Percentiles rank a stretch among this genome's conserved stretches.
phyloP scores from a whole-genome alignment of 2,888 invertebrate genomes.

The Drosophila emarginata region DNA sequence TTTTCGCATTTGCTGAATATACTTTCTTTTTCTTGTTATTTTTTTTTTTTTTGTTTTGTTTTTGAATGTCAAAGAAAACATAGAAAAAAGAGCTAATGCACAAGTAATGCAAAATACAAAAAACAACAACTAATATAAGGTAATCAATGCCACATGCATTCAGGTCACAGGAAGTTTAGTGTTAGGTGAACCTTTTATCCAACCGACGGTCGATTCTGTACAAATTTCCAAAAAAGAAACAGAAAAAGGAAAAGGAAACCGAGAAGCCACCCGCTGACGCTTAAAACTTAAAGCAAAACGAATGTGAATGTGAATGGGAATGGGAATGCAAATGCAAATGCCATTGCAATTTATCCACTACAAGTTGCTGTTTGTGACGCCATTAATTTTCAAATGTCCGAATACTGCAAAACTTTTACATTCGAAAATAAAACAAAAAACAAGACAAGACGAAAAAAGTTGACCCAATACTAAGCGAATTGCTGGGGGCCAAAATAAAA shows the following conservation, averaged over 20 bases:
- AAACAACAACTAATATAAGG: background rate
- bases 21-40: too few species aligned
- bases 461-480: background rate
- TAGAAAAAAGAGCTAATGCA: background rate
- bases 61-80: too few species aligned
- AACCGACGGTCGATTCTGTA: too few species aligned
- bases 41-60: too few species aligned
- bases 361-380: conserved; percentile 32
- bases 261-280: background rate
- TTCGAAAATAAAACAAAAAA: background rate
- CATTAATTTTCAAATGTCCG: conserved; percentile 23
- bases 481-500: too few species aligned
- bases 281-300: background rate
- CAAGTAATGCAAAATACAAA: background rate
- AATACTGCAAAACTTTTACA: background rate
- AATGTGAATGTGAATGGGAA: background rate
- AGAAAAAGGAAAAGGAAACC: background rate
- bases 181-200: background rate
- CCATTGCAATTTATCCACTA: conserved; percentile 32
- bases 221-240: too few species aligned
- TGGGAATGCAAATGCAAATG: conserved; percentile 37
- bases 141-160: conserved; percentile 5
- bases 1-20: too few species aligned
- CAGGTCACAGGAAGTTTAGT: conserved; percentile 1
- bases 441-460: background rate